Evolutionary conservation across 2,797 vertebrate genomes (phyloP).

Genomic region (Poecile montanus): DNA sequence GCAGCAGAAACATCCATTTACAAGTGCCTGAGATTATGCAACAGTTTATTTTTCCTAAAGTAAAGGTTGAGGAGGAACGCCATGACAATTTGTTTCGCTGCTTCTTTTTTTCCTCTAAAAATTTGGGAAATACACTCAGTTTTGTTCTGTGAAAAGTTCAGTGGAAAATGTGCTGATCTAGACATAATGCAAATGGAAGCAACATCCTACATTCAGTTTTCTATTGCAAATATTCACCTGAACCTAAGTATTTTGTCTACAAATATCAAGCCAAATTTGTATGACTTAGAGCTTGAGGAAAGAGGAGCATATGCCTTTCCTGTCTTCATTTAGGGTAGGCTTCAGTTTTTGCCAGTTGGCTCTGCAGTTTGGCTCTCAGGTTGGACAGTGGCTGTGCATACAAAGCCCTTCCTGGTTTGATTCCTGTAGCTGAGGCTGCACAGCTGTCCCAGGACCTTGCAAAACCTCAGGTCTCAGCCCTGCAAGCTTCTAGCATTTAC

Average conservation of each 20-base stretch:
- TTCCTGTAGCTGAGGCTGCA: background rate
- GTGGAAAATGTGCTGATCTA: background rate
- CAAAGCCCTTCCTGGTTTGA: background rate
- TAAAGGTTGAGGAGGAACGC: background rate
- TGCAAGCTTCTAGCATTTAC: background rate
- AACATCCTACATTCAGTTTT: background rate
- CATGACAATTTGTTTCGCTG: background rate
- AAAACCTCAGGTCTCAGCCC: background rate
- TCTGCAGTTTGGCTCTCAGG: background rate
- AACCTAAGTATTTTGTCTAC: background rate
- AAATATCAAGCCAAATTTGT: background rate
- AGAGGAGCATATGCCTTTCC: background rate
- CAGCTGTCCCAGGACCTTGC: background rate
- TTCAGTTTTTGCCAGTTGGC: background rate
- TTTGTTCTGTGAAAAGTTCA: background rate
- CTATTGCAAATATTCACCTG: background rate
- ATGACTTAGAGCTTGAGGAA: background rate
- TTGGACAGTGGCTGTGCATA: background rate
- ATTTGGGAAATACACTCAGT: background rate
- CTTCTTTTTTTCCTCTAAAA: background rate
- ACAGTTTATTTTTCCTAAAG: background rate
- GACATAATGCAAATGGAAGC: background rate
- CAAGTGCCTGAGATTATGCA: background rate
- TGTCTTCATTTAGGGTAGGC: background rate
- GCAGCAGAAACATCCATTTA: background rate